phyloP scores from a whole-genome alignment of 2,888 invertebrate genomes.

The Scotopteryx bipunctaria region DNA sequence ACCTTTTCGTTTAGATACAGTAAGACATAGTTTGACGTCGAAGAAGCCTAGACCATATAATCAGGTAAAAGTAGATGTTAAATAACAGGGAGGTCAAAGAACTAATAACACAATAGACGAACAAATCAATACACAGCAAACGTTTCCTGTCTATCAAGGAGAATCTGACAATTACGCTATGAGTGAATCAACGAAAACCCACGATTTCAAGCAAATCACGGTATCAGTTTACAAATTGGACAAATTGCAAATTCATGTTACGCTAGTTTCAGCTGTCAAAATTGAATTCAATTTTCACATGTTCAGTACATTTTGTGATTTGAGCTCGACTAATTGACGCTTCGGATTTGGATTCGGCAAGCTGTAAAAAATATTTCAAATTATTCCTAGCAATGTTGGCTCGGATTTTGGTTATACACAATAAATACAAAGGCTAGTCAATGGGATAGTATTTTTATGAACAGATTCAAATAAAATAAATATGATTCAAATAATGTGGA shows the following conservation, averaged over 20 bases:
- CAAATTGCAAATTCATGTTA: conserved; percentile 8
- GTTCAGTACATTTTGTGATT: neutral
- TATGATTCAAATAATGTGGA: no score
- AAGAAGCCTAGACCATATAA: no score
- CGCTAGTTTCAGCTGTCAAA: conserved; percentile 11
- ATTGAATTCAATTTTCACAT: neutral
- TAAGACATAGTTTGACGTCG: no score
- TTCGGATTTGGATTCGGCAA: neutral
- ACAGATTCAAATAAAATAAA: no score
- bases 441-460: no score
- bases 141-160: conserved; percentile 2
- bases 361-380: neutral
- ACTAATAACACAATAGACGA: neutral
- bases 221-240: conserved; percentile 26
- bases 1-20: no score
- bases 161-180: conserved; percentile 16
- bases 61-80: no score
- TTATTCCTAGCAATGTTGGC: no score
- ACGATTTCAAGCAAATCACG: conserved; percentile 16
- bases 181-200: conserved; percentile 13
- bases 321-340: neutral
- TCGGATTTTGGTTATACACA: no score
- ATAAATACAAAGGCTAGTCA: no score
- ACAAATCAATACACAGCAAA: neutral
- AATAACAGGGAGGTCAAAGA: no score